phyloP scores from a whole-genome alignment of 2,797 vertebrate species.

The Halcyon smyrnensis region DNA sequence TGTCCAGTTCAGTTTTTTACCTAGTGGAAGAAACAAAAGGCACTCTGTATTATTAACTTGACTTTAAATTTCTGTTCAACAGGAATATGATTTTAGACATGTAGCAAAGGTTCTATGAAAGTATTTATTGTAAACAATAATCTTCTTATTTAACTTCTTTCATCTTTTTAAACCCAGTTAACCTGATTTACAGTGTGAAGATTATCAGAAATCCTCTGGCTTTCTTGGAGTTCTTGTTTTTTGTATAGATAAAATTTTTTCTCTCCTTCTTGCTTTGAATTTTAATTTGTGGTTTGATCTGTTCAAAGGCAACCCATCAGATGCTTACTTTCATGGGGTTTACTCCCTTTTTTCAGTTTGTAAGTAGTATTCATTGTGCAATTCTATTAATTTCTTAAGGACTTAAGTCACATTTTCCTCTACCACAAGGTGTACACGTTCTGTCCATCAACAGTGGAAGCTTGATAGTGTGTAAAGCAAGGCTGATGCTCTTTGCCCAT shows the following conservation, averaged over 20 bases:
- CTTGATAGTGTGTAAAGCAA: constrained; percentile 30
- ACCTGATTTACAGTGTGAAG: constrained; percentile 78
- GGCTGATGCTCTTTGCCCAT: constrained; percentile 65
- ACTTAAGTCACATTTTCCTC: constrained; percentile 64
- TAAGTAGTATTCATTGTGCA: constrained; percentile 86
- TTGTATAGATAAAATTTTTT: neutral
- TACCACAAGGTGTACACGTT: constrained; percentile 31
- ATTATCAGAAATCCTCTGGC: constrained; percentile 75
- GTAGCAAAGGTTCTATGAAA: neutral
- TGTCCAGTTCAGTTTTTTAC: neutral
- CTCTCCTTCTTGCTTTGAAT: constrained; percentile 66
- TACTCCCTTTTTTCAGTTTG: constrained; percentile 97
- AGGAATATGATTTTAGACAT: neutral
- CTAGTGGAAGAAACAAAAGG: constrained; percentile 35
- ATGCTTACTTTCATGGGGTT: constrained; percentile 93
- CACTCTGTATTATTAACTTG: neutral
- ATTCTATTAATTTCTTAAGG: constrained; percentile 56
- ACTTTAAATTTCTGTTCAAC: neutral
- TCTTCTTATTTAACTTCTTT: neutral
- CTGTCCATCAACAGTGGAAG: constrained; percentile 31
- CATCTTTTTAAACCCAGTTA: constrained; percentile 19
- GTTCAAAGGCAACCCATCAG: constrained; percentile 92
- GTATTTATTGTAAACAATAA: neutral
- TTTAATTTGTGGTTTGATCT: constrained; percentile 85
- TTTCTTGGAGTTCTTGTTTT: constrained; percentile 71